Evolutionary conservation across 2,797 vertebrate species (phyloP).

Genomic region (Cyclopterus lumpus): DNA sequence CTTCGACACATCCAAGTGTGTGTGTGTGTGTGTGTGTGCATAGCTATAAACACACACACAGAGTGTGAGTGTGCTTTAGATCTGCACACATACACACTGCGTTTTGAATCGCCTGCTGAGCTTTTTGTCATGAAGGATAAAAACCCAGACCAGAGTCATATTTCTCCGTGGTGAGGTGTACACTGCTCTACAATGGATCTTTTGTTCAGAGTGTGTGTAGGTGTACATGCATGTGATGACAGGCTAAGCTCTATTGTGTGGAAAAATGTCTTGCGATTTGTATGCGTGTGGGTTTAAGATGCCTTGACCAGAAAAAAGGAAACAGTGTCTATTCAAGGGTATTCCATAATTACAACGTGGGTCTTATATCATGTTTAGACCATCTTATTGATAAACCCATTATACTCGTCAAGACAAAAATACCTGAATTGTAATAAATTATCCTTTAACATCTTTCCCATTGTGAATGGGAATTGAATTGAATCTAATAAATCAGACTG

Average conservation of each 20-base stretch:
- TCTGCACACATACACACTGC: slow-evolving; percentile 30
- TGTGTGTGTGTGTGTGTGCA: slow-evolving; percentile 13
- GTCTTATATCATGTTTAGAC: background rate
- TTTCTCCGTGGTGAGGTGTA: slow-evolving; percentile 39
- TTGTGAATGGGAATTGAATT: no score
- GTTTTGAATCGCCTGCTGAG: slow-evolving; percentile 42
- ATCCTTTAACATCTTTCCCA: background rate
- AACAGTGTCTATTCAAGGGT: background rate
- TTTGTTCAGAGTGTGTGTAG: slow-evolving; percentile 37
- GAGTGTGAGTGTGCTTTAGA: slow-evolving; percentile 22
- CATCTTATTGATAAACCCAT: background rate
- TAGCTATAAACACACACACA: slow-evolving; percentile 9
- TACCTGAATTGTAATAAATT: background rate
- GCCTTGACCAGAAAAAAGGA: background rate
- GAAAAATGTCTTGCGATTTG: slow-evolving; percentile 1
- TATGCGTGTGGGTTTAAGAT: background rate
- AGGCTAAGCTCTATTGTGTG: slow-evolving; percentile 7
- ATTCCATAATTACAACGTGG: background rate
- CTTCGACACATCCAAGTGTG: slow-evolving; percentile 13
- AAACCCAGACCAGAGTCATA: slow-evolving; percentile 36
- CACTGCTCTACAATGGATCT: slow-evolving; percentile 30
- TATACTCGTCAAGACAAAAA: background rate
- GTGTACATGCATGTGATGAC: slow-evolving; percentile 19
- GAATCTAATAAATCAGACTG: background rate
- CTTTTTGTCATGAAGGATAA: slow-evolving; percentile 45